phyloP scores from a whole-genome alignment of 2,888 invertebrate species.

The Hydroisotoma schaefferi region DNA sequence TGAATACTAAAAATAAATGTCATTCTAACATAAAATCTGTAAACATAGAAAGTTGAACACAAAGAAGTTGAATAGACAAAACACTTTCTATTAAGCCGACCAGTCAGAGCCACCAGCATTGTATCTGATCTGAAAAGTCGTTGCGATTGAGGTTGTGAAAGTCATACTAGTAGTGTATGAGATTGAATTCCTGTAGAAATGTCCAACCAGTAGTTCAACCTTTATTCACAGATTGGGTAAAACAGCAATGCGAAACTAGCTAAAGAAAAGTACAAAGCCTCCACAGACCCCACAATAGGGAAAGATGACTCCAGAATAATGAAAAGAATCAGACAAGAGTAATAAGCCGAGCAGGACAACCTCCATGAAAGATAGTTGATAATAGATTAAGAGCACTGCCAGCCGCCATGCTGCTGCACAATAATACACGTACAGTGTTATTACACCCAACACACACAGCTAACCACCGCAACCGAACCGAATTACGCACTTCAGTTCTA shows the following conservation, averaged over 20 bases:
- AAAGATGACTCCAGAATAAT: constrained; percentile 6
- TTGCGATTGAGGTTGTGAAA: neutral
- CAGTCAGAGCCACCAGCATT: neutral
- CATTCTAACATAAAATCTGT: too few species aligned
- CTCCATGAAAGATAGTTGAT: neutral
- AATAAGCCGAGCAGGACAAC: neutral
- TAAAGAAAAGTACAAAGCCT: neutral
- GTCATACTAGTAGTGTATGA: neutral
- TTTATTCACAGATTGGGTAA: neutral
- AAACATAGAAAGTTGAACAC: too few species aligned
- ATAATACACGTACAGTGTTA: neutral
- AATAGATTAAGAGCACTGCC: neutral
- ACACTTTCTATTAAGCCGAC: too few species aligned
- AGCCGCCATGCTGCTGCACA: neutral
- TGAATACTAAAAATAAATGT: too few species aligned
- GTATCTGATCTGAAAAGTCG: neutral
- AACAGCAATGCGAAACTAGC: neutral
- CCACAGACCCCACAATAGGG: neutral
- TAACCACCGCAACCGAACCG: neutral
- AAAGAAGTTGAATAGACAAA: too few species aligned
- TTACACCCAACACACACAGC: neutral
- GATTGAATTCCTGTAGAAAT: neutral
- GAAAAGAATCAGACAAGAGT: neutral
- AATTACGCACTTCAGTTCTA: neutral
- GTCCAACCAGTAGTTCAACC: neutral